Base-by-base conservation (phyloP, 2,113 vertebrate species). In the Hepsetus odoe region DNA sequence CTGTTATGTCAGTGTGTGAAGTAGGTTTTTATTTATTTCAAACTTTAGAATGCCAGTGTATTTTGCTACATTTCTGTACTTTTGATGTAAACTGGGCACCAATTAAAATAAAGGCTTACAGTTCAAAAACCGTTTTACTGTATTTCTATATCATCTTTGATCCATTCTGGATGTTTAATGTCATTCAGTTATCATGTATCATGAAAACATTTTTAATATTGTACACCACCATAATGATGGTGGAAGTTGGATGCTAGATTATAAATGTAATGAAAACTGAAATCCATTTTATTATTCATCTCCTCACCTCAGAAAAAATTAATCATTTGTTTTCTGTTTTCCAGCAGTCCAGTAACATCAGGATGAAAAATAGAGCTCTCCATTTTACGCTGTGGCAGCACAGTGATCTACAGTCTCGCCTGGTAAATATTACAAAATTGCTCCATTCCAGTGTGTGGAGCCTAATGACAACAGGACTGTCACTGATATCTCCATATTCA, bases 401-500 rank as follows among this genome's bases (percentile, higher is more conserved):
- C 6, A 67, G 11, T 67, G 66, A 55, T 30, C 38, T 68, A 76
- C 22, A 55, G 33, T 64, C 35, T 51, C 62, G 70, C 46, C 76
- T 44, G 10, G 69, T 35, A 24, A 64, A 32, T 28, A 75, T 55
- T 65, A 51, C 30, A 70, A 68, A 85, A 72, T 61, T 7, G 26
- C 81, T 56, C n/a, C 20, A 80, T 46, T 72, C 71, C n/a, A 62
- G 32, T 76, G 22, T 18, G 38, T n/a, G 18, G 20, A 64, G 40
- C 67, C n/a, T 30, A 81, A 61, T 81, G 77, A 85, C 32, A 38
- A 30, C 32, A 59, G 35, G 0, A 30, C 77, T 75, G 69, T 8
- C 10, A 82, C 18, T 3, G 11, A 72, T 70, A 76, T 79, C 58
- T 80, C 62, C 49, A 68, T 72, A 80, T 84, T 82, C 40, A 74